These are phyloP conservation scores for Manacus vitellinus DNA, from an alignment of 2,113 vertebrate species.

Conservation along the genomic window DNA sequence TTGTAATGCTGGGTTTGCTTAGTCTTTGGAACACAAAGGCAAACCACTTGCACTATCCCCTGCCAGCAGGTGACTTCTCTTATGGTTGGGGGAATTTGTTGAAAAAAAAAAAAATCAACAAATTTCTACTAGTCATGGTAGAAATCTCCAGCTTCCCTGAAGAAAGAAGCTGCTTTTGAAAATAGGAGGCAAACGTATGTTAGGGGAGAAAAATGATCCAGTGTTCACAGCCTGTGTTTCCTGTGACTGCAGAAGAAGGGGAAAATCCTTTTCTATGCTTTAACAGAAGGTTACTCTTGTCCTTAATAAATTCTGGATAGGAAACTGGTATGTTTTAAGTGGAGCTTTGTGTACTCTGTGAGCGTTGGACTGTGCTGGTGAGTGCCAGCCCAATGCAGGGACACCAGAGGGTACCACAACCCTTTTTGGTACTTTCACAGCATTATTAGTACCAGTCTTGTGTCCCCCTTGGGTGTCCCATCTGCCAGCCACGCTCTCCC, in stretches of 20 bases:
- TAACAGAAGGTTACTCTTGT: not conserved
- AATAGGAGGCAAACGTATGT: accelerated
- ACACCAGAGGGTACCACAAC: not conserved
- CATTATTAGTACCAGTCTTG: no score
- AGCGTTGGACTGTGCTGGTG: not conserved
- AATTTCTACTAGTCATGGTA: not conserved
- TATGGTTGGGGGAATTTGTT: not conserved
- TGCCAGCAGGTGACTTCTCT: not conserved
- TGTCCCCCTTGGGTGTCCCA: not conserved
- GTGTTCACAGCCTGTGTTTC: not conserved
- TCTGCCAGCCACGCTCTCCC: not conserved
- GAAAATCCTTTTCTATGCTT: not conserved
- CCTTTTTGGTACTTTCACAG: not conserved
- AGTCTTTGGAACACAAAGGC: not conserved
- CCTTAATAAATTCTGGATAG: not conserved
- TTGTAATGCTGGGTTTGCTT: not conserved
- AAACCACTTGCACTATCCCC: not conserved
- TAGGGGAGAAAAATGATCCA: not conserved
- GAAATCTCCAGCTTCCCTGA: not conserved
- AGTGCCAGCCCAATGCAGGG: not conserved
- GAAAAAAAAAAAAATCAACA: not conserved
- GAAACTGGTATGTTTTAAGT: not conserved
- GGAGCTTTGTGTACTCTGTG: not conserved
- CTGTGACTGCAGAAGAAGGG: not conserved
- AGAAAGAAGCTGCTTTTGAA: not conserved